Base-by-base conservation (phyloP, 53 echinoderm and acorn worm genomes). In the Paracentrotus lividus region DNA sequence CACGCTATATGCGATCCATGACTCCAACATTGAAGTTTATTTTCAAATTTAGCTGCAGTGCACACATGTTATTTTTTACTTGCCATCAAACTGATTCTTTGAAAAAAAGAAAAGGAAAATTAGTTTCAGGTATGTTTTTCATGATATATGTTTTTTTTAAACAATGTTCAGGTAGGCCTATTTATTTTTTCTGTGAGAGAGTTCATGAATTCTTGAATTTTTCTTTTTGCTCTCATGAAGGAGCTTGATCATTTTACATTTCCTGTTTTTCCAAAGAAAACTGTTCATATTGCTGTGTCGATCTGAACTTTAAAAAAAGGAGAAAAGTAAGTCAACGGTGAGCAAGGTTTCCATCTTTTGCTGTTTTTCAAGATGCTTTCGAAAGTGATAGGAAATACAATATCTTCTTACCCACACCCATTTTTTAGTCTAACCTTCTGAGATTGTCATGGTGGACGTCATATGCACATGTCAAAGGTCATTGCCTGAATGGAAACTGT, bases 341-440 rank as follows among this genome's bases (percentile, higher is more conserved):
- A 42, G 77, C 42, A 77, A 77, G 45, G 23, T 85, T 84, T 54
- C 3, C 10, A 1, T 49, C 26, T 42, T 84, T 21, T 77, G 47
- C 84, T 84, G 13, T 9, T 5, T 85, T 5, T 53, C 3, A 16
- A 31, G 56, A 56, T 34, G 21, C 34, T 86, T 86, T 56, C 86
- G 56, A 86, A 86, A 86, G 85, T 56, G 54, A 18, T 53, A 33
- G 33, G 86, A 86, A 53, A 86, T 32, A 55, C 86, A 54, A 86
- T 86, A 44, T 56, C 54, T 86, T 56, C 86, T 55, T n/a, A 56
- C 86, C 86, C 86, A 86, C 86, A 23, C 55, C 86, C 86, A 86
- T 33, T 51, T 51, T 51, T 51, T 51, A 12, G 51, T 51, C 51
- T 8, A 77, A 85, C 13, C 51, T 49, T 54, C 36, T 49, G 42